Base-by-base conservation (phyloP, 2,797 vertebrate species). In the Hyperoplus lanceolatus region DNA sequence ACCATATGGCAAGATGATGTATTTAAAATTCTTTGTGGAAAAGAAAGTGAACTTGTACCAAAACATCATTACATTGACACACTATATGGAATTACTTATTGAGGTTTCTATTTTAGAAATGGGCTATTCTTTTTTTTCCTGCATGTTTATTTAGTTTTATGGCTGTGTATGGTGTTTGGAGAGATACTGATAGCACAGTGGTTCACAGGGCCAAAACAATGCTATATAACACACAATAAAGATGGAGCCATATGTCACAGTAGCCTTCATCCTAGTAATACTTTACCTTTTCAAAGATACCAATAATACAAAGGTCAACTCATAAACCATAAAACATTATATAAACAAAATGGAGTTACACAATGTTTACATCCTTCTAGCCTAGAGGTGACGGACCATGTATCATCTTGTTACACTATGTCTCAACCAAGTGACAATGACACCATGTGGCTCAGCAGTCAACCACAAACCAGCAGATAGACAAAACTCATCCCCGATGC, bases 121-220 rank as follows among this genome's bases (percentile, higher is more conserved):
- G 0, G 67, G 11, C 41, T 18, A 2, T 14, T 48, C 3, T 38
- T 64, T 11, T 46, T 42, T 13, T 15, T 68, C 45, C 39, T 70
- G 48, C 51, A 75, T 0, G 0, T 76, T 8, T 18, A 6, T 57
- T 6, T 43, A 45, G 50, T 58, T 87, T 73, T 79, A 80, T 80
- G 55, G 54, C 1, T 8, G 41, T 82, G 84, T 82, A 88, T 78
- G 61, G 8, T 16, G 48, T 76, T 82, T 77, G 60, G 53, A 16
- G 21, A 62, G 14, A 84, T 42, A 72, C 36, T 70, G 84, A 90
- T 75, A 84, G 64, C 41, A 11, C 4, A 42, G 16, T 11, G 6
- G 39, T 36, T 71, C 12, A 29, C 41, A 42, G 13, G 49, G 46
- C 41, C 41, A 57, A 53, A 68, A 8, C 21, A 8, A 57, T 9